Evolutionary conservation across 2,797 vertebrate genomes (phyloP).

Genomic region (Orientallactaga sibirica): DNA sequence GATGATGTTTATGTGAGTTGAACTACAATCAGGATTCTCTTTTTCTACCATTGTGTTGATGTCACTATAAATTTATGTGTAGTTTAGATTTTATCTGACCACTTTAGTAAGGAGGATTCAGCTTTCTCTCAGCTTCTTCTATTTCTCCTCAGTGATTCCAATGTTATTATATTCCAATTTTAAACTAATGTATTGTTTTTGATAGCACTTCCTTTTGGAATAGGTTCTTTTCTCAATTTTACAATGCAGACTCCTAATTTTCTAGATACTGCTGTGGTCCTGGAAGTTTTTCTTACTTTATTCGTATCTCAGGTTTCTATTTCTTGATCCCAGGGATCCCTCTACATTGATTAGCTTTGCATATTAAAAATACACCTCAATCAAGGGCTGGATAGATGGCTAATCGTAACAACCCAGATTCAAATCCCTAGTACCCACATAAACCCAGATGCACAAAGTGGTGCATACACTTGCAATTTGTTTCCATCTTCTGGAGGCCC

Average conservation of each 20-base stretch:
- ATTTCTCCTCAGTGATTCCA: background rate
- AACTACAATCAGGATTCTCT: background rate
- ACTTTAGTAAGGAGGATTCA: background rate
- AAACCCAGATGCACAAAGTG: too few species aligned
- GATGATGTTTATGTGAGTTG: background rate
- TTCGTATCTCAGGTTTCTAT: background rate
- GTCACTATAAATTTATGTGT: background rate
- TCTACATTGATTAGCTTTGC: background rate
- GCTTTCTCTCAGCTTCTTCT: background rate
- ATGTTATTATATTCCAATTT: background rate
- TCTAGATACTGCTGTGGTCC: background rate
- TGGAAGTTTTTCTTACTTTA: background rate
- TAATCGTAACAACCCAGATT: too few species aligned
- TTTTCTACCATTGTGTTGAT: background rate
- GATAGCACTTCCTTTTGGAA: background rate
- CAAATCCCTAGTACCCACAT: too few species aligned
- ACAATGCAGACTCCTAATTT: background rate
- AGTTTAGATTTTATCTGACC: background rate
- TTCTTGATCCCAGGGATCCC: background rate
- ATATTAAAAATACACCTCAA: background rate
- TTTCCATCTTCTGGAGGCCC: too few species aligned
- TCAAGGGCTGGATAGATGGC: too few species aligned
- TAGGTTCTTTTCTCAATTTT: background rate
- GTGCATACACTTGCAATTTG: too few species aligned
- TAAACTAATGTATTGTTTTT: background rate